A percentile compares a stretch with the other conserved stretches of the same genome.
phyloP scores from a whole-genome alignment of 1,140 invertebrate genomes.

The Orchestia grillus region DNA sequence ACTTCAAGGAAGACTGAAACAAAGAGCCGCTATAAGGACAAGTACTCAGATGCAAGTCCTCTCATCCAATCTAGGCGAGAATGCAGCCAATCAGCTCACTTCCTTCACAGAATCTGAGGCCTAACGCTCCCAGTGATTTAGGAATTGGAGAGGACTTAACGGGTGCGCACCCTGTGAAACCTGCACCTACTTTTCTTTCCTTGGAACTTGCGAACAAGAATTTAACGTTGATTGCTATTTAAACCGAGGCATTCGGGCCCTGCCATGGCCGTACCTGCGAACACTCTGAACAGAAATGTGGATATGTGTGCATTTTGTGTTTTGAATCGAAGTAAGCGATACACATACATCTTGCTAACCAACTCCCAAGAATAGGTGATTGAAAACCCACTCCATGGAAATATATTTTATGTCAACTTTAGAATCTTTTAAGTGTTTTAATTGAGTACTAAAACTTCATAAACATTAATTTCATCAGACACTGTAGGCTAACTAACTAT shows the following conservation, averaged over 20 bases:
- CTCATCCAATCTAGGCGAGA: not conserved
- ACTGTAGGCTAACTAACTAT: no score
- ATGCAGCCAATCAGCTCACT: not conserved
- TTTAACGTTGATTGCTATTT: not conserved
- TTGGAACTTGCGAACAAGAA: not conserved
- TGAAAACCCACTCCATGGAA: no score
- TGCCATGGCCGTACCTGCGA: no score
- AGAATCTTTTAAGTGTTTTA: no score
- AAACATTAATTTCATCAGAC: no score
- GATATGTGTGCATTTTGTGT: no score
- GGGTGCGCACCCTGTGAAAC: not conserved
- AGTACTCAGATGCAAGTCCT: not conserved
- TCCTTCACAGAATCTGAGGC: not conserved
- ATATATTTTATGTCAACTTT: no score
- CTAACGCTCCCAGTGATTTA: not conserved
- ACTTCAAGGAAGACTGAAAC: not conserved
- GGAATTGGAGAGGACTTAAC: not conserved
- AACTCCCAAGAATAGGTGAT: no score
- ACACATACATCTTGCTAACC: no score
- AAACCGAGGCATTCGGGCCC: not conserved
- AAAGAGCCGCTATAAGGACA: not conserved
- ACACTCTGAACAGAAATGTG: no score
- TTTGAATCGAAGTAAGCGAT: no score
- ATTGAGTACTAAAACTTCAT: no score
- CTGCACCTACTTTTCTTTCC: not conserved